Evolutionary conservation across 1,140 invertebrate genomes (phyloP), one percentile per base, ranked within the genome.

Genomic region (Dolichoris vasculosae): DNA sequence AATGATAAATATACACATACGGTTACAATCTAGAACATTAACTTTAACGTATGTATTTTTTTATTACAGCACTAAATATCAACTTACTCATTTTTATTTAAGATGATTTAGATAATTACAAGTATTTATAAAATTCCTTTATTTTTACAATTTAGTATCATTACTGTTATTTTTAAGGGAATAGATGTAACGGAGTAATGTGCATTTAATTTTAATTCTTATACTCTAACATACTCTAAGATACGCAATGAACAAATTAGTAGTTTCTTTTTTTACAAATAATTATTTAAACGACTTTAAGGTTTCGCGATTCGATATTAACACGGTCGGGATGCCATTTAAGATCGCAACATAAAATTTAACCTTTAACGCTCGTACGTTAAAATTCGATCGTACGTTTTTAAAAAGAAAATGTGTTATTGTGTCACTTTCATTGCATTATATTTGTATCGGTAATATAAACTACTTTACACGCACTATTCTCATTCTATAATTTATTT

Each of bases 61-160:
- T 43, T 0, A 73, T 73, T 43, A 43, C 69, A 73, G n/a, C 17
- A 73, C 8, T n/a, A 9, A 0, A 11, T 40, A 73, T 40, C 13
- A n/a, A 1, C 15, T 43, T 69, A 38, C 13, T 13, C 17, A 20
- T 35, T 17, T 3, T 38, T 73, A 26, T 26, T 43, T 73, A 73
- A 73, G 26, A 9, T 43, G 38, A 43, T 73, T 43, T 73, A 43
- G 69, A 73, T n/a, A 43, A 73, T 73, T 73, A n/a, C 38, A 73
- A 73, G 38, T 43, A 43, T 43, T 73, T 73, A 73, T n/a, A 26
- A 73, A 73, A 73, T 43, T 40, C 69, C 69, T n/a, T 43, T 73
- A 73, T 43, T 43, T 73, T 73, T 13, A 73, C 23, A 23, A 43
- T 43, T 73, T 43, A 8, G 8, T 73, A 73, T 43, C 17, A 73